phyloP scores from a whole-genome alignment of 2,113 vertebrate species.

The Arothron firmamentum region DNA sequence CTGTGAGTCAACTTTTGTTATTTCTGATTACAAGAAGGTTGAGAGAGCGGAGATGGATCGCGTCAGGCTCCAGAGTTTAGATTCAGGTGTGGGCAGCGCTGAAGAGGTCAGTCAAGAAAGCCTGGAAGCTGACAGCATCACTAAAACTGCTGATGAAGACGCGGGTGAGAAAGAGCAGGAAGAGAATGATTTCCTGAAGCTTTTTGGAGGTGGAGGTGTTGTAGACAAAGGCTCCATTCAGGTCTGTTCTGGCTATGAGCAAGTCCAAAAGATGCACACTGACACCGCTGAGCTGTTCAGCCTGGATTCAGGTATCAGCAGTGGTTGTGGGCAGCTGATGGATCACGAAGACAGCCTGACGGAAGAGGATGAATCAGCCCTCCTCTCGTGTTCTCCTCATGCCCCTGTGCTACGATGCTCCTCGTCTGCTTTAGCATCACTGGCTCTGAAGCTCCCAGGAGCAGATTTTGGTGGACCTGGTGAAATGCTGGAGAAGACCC shows the following conservation, averaged over 20 bases:
- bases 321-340: constrained; percentile 12
- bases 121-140: constrained; percentile 33
- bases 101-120: constrained; percentile 61
- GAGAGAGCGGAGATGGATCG: constrained; percentile 23
- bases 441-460: not conserved
- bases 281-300: constrained; percentile 28
- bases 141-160: not conserved
- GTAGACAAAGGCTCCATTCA: constrained; percentile 28
- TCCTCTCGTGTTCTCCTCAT: constrained; percentile 7
- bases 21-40: constrained; percentile 52
- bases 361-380: constrained; percentile 10
- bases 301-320: constrained; percentile 50
- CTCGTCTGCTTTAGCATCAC: not conserved
- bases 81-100: constrained; percentile 53
- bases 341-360: constrained; percentile 43
- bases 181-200: constrained; percentile 2
- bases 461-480: not conserved
- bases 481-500: not conserved
- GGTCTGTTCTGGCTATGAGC: constrained; percentile 45
- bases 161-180: not conserved
- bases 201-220: constrained; percentile 3
- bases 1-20: constrained; percentile 3
- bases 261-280: constrained; percentile 17
- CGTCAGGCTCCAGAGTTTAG: constrained; percentile 46
- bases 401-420: not conserved